phyloP scores from a whole-genome alignment of 2,888 invertebrate species.

The Agapostemon virescens region DNA sequence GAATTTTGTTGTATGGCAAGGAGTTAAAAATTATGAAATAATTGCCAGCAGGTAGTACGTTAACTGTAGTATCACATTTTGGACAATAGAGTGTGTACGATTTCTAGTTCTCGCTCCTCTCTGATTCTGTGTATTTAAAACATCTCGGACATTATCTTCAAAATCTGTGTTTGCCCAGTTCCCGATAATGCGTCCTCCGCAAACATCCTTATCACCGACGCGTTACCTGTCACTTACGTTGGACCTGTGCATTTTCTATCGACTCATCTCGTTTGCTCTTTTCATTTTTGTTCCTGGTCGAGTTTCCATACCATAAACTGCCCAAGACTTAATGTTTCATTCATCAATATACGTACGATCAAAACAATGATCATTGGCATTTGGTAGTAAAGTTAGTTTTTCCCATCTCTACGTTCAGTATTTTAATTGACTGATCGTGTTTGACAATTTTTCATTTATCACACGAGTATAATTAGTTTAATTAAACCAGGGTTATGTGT shows the following conservation, averaged over 20 bases:
- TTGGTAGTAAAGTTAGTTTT: too few relatives aligned
- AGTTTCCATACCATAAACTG: neutral
- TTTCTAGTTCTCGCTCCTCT: too few relatives aligned
- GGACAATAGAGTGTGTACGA: neutral
- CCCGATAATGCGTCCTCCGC: slow-evolving; percentile 49
- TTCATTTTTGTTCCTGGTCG: slow-evolving; percentile 4
- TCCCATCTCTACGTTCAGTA: neutral
- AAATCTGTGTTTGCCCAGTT: slow-evolving; percentile 42
- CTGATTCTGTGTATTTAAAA: slow-evolving; percentile 28
- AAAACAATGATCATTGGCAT: neutral
- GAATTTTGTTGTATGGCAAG: too few relatives aligned
- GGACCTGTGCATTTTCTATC: slow-evolving; percentile 21
- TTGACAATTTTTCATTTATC: neutral
- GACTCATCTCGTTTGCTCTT: slow-evolving; percentile 29
- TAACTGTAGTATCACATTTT: neutral
- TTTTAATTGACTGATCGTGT: neutral
- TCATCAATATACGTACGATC: neutral
- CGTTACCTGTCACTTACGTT: slow-evolving; percentile 44
- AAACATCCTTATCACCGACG: slow-evolving; percentile 47
- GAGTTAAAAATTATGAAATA: neutral
- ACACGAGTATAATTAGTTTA: neutral
- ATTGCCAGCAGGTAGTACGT: neutral
- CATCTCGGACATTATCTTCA: slow-evolving; percentile 38
- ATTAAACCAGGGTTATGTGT: neutral
- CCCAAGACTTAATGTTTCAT: neutral